Evolutionary conservation across 2,888 invertebrate species (phyloP), one percentile per base, ranked within the genome.

Genomic region (Nycteola revayana): DNA sequence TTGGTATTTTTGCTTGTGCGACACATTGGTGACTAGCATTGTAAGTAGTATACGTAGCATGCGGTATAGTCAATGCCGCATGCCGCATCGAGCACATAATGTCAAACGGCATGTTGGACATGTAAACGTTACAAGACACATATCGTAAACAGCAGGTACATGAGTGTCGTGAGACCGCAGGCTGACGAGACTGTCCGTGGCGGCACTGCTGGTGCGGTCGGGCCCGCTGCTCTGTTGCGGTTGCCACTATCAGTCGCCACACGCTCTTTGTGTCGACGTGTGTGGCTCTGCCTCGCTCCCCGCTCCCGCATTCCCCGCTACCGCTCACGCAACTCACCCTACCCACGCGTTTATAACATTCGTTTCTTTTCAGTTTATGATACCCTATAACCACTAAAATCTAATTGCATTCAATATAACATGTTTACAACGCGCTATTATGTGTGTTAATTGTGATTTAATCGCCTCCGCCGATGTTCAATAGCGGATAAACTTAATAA

Each of bases 361-460:
- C 60, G 53, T 54, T 60, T 54, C 60, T 58, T 63, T 60, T 48
- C 45, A 38, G 47, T 59, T 71, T 75, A 75, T 66, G 69, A 71
- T 56, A 48, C 60, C 54, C 59, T 54, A 66, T 64, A 72, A 63
- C 63, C 60, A 60, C 68, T 58, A 64, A 64, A 62, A 50, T 69
- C 58, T 69, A 69, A 76, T 75, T 75, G 65, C 65, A 67, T 58
- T 66, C 45, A 56, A 50, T 58, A 60, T 64, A 63, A 64, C 59
- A 58, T 49, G 41, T 60, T 61, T 53, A 60, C 51, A 59, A 55
- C 59, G 46, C 48, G 57, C 57, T 59, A 57, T 65, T 65, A 59
- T 56, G 53, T 56, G 57, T 56, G 60, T 71, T 70, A 70, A 73
- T 71, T 69, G 61, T 62, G 57, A 69, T 69, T 63, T 61, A 66